Evolutionary conservation across 2,113 vertebrate genomes (phyloP).

Genomic region (Tamias sibiricus): DNA sequence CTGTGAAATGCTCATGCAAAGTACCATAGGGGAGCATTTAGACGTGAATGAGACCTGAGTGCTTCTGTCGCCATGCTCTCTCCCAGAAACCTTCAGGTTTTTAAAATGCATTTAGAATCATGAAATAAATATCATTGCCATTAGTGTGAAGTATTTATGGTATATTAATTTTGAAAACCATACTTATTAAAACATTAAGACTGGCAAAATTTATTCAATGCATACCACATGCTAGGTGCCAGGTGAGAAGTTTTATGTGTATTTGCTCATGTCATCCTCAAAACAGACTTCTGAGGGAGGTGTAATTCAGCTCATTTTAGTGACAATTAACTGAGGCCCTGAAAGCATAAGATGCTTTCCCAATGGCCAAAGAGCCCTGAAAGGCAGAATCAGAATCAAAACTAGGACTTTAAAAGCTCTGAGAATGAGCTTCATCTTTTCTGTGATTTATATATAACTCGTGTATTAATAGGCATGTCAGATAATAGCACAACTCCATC

Average conservation of each 20-base stretch:
- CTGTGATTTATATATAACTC: not conserved
- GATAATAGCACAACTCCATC: not conserved
- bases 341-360: constrained; percentile 4
- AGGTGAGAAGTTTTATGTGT: not conserved
- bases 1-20: constrained; percentile 37
- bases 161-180: constrained; percentile 54
- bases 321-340: constrained; percentile 29
- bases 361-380: not conserved
- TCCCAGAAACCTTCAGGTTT: not conserved
- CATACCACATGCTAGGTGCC: not conserved
- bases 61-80: not conserved
- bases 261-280: constrained; percentile 45
- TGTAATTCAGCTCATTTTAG: constrained; percentile 20
- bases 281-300: constrained; percentile 9
- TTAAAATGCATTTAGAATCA: constrained; percentile 21
- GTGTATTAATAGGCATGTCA: not conserved
- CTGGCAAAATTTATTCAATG: not conserved
- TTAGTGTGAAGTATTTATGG: not conserved
- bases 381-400: not conserved
- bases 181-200: not conserved
- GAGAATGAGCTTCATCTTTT: constrained; percentile 3
- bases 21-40: constrained; percentile 9
- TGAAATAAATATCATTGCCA: constrained; percentile 9
- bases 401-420: not conserved
- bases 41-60: not conserved